Evolutionary conservation across 2,797 vertebrate species (phyloP), one percentile per base, ranked within the genome.

Genomic region (Rallus crepitans): DNA sequence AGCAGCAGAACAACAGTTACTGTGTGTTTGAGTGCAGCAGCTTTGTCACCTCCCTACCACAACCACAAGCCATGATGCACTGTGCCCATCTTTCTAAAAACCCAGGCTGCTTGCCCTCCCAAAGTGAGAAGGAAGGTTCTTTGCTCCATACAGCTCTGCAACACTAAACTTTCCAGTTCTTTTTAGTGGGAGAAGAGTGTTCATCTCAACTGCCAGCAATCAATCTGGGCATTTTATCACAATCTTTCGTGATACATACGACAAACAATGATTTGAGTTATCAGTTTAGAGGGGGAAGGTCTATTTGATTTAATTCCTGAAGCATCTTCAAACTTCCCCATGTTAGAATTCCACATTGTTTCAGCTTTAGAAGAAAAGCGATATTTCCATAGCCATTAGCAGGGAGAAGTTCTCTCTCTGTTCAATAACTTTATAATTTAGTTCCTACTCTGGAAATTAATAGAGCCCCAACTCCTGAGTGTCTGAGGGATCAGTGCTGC

Each of bases 401-500:
- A 83, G 87, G 94, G 91, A 94, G 68, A 97, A 97, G 88, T 94
- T 65, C 65, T 89, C 70, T 93, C 68, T 93, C 79, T 92, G 94
- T 96, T 97, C 94, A 96, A 68, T 97, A 97, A 96, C 82, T 96
- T 91, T 83, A 89, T 97, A 96, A 97, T 94, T 96, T 96, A 97
- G 94, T 94, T 96, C 65, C 82, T 89, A 96, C 94, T 59, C 65
- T 91, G 93, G 91, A 95, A 97, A 96, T 96, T 97, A 95, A 97
- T 97, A 97, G 96, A 94, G 69, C 92, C 76, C 82, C 89, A 90
- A 59, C 87, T 97, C 92, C 71, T 80, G 59, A 83, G 91, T 92
- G 71, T 84, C 96, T 60, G 6, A 95, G 93, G 89, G 97, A 96
- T 40, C 90, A 65, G 48, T 40, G 60, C 63, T 95, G 93, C 95